Base-by-base conservation (phyloP, 2,113 vertebrate genomes). In the Fulica atra region DNA sequence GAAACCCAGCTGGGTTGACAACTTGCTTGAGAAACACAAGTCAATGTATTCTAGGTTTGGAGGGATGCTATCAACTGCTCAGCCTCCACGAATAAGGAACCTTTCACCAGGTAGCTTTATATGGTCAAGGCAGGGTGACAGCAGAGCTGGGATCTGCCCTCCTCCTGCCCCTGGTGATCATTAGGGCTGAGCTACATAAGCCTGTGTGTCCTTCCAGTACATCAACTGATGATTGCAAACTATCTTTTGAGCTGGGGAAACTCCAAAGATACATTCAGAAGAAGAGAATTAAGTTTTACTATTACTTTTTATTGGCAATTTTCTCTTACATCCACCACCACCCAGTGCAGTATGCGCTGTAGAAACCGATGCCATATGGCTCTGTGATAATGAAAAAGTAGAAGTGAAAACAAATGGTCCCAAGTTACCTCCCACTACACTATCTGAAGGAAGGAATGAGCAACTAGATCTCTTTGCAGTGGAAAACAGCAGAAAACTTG, bases 321-420 rank as follows among this genome's bases (percentile, higher is more conserved):
- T 86, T 40, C 88, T 64, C 76, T 87, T 23, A 40, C 63, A 16
- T 40, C 70, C 71, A 25, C 46, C 76, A 65, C 23, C 76, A 56
- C 4, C 61, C 25, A 16, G 73, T 3, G 14, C 87, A 25, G 73
- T 38, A 16, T 36, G 83, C 11, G 42, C 92, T 16, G 15, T 3
- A n/a, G 76, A 50, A 93, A 68, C 48, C 0, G 20, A 44, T 16
- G 28, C 87, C 93, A 92, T 73, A 66, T 92, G 95, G 95, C 90
- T 86, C 51, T 0, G 35, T 18, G 87, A 73, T 56, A 71, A 89
- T 51, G 71, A 51, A 42, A 46, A 81, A 70, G 76, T 3, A 54
- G 42, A 86, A 66, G 57, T 71, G 88, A 90, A 90, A 96, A 94
- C 71, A 73, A 93, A 88, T 53, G 92, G 93, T 86, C 92, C 93